Percentiles rank a stretch among this genome's conserved stretches.
Evolutionary conservation across 2,888 invertebrate species (phyloP).

Genomic region (Cerastoderma edule): DNA sequence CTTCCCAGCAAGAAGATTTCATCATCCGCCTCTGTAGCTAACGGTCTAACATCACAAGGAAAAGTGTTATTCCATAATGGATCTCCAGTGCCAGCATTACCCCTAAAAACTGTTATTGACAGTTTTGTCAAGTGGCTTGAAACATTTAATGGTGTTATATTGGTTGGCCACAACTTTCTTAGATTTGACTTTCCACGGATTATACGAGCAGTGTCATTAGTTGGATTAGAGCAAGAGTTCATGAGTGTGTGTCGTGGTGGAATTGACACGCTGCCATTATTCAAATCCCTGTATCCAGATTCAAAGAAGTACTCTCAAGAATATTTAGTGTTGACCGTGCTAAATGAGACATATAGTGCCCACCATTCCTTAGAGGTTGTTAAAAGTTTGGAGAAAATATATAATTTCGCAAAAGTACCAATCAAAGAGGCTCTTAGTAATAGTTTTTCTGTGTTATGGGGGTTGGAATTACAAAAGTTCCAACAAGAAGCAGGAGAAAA

Average conservation of each 20-base stretch:
- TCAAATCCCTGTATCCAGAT: constrained; percentile 22
- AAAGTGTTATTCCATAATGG: constrained; percentile 23
- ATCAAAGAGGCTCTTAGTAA: background rate
- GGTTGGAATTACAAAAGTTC: background rate
- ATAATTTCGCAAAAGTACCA: background rate
- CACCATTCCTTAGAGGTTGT: constrained; percentile 28
- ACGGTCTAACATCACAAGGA: constrained; percentile 24
- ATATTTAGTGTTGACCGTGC: background rate
- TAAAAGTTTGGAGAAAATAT: constrained; percentile 14
- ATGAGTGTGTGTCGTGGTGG: constrained; percentile 6
- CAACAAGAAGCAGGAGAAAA: background rate
- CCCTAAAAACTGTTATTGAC: constrained; percentile 11
- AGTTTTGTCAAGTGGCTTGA: constrained; percentile 10
- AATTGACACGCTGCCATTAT: constrained; percentile 16
- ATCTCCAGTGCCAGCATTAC: constrained; percentile 23
- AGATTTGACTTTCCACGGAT: constrained; percentile 23
- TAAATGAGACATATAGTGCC: constrained; percentile 15
- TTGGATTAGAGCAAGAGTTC: background rate
- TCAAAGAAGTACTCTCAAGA: constrained; percentile 20
- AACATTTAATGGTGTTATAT: background rate
- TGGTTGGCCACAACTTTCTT: constrained; percentile 18
- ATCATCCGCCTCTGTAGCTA: constrained; percentile 29
- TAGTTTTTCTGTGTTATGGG: background rate
- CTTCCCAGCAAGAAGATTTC: background rate
- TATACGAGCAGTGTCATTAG: background rate